phyloP scores from a whole-genome alignment of 2,888 invertebrate genomes.

The Archips crataeganus region DNA sequence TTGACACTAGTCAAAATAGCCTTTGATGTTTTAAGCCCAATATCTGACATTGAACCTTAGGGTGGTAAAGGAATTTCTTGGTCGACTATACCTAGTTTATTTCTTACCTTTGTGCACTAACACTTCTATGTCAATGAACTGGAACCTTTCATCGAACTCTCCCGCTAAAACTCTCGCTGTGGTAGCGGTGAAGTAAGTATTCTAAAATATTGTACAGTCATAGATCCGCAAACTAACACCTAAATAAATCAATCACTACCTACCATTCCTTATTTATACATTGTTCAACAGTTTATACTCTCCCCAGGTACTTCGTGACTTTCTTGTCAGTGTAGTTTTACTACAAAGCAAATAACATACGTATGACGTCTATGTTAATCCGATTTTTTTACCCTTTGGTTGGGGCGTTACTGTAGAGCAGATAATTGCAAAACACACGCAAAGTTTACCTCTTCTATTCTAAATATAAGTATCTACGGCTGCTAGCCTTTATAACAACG shows the following conservation, averaged over 20 bases:
- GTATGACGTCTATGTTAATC: slow-evolving; percentile 41
- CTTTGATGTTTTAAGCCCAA: too few species aligned
- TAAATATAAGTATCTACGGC: slow-evolving; percentile 36
- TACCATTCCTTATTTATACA: neutral
- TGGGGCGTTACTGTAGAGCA: slow-evolving; percentile 47
- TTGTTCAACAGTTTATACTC: neutral
- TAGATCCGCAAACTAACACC: too few species aligned
- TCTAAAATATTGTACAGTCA: too few species aligned
- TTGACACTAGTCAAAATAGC: too few species aligned
- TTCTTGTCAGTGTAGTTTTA: slow-evolving; percentile 9
- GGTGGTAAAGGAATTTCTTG: too few species aligned
- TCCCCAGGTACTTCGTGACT: neutral
- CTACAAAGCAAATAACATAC: slow-evolving; percentile 32
- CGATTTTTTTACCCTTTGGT: slow-evolving; percentile 44
- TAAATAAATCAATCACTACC: too few species aligned
- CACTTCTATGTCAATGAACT: too few species aligned
- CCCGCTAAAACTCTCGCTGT: too few species aligned
- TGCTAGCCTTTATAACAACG: slow-evolving; percentile 36
- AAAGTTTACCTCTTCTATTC: slow-evolving; percentile 37
- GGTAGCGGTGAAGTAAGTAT: too few species aligned
- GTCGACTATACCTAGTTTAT: too few species aligned
- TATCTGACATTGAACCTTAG: too few species aligned
- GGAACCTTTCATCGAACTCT: too few species aligned
- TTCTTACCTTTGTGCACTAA: neutral
- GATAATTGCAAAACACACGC: slow-evolving; percentile 51